Evolutionary conservation across 2,888 invertebrate genomes (phyloP), one percentile per base, ranked within the genome.

Genomic region (Nycteola revayana): DNA sequence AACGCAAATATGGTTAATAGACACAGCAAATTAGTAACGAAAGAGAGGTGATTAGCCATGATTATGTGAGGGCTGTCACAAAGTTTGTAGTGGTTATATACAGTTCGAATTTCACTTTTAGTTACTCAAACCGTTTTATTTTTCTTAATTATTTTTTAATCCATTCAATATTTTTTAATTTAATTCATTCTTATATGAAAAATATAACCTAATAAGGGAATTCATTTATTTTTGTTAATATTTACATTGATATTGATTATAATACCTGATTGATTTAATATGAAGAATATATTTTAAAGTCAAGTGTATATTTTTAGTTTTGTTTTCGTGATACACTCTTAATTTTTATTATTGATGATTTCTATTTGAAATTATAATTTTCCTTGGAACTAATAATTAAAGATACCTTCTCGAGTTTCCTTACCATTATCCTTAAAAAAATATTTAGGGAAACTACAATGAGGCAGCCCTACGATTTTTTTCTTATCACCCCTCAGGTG

Each of bases 1-100:
- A 28, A 32, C 9, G 42, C 42, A 2, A 42, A 36, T 36, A 32
- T 23, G 28, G 23, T 28, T 1, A 32, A 38, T 30, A 32, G 33
- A 33, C 38, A 27, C 32, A 23, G 27, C 29, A 21, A 30, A 38
- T 17, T 30, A 32, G 32, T 24, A 10, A 38, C 33, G 33, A 25
- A 23, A 33, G 25, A 32, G 32, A 29, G 29, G 14, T 14, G 14
- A 14, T 14, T 14, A 14, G 14, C 2, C 14, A 27, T 28, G 20
- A 35, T 28, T 34, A 29, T 14, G 14, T 14, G 14, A 5, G 14
- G 14, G 5, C 2, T 3, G 24, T 27, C 32, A 22, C 27, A 32
- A 32, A 27, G 26, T 27, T 27, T 26, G 27, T 14, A 8, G 9
- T 32, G 33, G 23, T 34, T 9, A 9, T 20, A 28, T 28, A 7